A percentile compares a stretch with the other conserved stretches of the same genome.
Evolutionary conservation across 2,113 vertebrate species (phyloP).

Genomic region (Hystrix cristata): DNA sequence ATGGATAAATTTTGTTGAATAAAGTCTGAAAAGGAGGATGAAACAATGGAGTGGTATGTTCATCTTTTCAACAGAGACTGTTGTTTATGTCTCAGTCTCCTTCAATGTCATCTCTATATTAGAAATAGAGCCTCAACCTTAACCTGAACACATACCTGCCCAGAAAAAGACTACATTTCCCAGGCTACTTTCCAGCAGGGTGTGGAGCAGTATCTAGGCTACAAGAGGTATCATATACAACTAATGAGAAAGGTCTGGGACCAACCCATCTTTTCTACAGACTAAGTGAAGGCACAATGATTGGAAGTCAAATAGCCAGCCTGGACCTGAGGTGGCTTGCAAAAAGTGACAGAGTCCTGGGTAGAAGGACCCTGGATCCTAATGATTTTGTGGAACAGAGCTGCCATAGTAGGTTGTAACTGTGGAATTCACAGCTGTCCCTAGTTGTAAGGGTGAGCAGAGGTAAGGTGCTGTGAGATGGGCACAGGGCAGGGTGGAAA

Average conservation of each 20-base stretch:
- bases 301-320: not conserved
- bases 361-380: not conserved
- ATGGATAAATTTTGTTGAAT: not conserved
- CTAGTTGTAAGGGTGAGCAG: not conserved
- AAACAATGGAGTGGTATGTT: not conserved
- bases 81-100: not conserved
- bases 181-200: not conserved
- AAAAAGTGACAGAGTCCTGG: not conserved
- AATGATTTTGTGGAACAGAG: not conserved
- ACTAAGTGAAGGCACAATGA: not conserved
- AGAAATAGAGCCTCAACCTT: not conserved
- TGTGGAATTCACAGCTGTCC: not conserved
- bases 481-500: not conserved
- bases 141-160: not conserved
- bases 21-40: not conserved
- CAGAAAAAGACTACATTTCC: not conserved
- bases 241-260: not conserved
- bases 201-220: too few species aligned
- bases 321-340: not conserved
- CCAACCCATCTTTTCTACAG: not conserved
- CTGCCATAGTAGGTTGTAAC: not conserved
- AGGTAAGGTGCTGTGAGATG: not conserved
- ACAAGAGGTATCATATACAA: not conserved
- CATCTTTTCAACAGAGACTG: conserved; percentile 11
- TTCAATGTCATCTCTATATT: not conserved